phyloP scores from a whole-genome alignment of 2,797 vertebrate species.

The Acipenser transmontanus region DNA sequence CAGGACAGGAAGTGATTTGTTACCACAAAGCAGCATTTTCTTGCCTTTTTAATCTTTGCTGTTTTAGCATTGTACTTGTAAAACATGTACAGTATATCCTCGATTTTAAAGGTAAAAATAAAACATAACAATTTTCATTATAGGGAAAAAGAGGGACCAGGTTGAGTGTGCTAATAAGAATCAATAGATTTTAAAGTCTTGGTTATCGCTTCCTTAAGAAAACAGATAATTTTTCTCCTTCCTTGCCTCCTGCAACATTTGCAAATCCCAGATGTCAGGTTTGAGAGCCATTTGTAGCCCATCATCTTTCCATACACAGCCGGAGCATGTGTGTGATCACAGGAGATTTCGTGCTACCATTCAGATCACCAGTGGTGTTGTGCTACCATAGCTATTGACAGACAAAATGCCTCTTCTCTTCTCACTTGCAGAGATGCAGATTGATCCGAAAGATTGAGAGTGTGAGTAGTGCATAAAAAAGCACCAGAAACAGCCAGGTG shows the following conservation, averaged over 20 bases:
- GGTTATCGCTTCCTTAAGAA: conserved; percentile 17
- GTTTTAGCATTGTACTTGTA: too few species aligned
- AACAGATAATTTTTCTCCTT: conserved; percentile 1
- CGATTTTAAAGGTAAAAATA: too few species aligned
- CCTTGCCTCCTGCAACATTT: background rate
- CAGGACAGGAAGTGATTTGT: too few species aligned
- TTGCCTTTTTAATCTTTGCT: too few species aligned
- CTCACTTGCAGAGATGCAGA: conserved; percentile 59
- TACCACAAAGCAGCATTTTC: too few species aligned
- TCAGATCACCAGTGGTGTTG: conserved; percentile 24
- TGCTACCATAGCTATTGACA: conserved; percentile 37
- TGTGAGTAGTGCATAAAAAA: conserved; percentile 53
- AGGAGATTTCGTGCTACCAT: conserved; percentile 24
- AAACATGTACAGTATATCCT: too few species aligned
- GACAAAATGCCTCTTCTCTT: conserved; percentile 41
- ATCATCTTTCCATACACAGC: conserved; percentile 17
- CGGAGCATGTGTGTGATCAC: conserved; percentile 5
- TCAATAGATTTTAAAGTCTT: conserved; percentile 4
- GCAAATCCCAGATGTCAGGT: conserved; percentile 23
- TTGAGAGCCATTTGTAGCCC: conserved; percentile 11
- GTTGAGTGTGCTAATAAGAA: too few species aligned
- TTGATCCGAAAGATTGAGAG: conserved; percentile 58
- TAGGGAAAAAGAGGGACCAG: too few species aligned
- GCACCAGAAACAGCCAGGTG: conserved; percentile 31
- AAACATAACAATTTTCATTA: too few species aligned